Conservation (phyloP, 2,888 invertebrate species). For the Lepidocyrtoides sp. region DNA sequence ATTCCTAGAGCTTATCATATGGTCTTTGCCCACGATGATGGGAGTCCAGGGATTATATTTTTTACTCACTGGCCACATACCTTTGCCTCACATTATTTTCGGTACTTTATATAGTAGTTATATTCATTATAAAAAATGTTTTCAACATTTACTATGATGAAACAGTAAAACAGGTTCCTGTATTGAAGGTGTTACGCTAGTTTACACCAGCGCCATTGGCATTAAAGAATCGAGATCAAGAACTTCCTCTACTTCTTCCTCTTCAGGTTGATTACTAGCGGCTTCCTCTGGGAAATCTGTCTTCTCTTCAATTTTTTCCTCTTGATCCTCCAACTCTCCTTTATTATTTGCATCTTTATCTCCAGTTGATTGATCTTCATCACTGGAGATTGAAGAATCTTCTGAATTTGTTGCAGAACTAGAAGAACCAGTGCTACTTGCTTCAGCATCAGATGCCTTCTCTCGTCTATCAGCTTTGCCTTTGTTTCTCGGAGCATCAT, state of each 20-base stretch:
- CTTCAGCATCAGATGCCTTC: conserved; percentile 37
- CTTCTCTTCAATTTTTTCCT: conserved; percentile 73
- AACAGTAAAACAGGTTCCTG: too few relatives aligned
- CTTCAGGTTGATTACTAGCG: conserved; percentile 74
- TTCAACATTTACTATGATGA: too few relatives aligned
- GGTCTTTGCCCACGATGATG: conserved; percentile 68
- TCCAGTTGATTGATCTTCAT: conserved; percentile 74
- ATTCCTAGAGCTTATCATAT: conserved; percentile 65
- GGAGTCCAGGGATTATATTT: conserved; percentile 68
- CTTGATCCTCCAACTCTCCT: conserved; percentile 65
- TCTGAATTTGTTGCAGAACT: conserved; percentile 67
- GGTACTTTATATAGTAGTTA: conserved; percentile 30
- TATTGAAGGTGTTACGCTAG: conserved; percentile 25
- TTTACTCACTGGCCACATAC: conserved; percentile 46
- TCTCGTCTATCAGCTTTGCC: conserved; percentile 30
- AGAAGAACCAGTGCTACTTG: conserved; percentile 71
- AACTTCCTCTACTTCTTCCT: conserved; percentile 88
- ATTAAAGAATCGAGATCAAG: conserved; percentile 86
- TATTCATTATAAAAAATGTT: background rate
- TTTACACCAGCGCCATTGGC: conserved; percentile 87
- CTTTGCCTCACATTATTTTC: conserved; percentile 51
- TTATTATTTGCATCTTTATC: conserved; percentile 30
- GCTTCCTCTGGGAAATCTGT: conserved; percentile 50
- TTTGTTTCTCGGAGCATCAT: background rate
- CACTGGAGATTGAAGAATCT: conserved; percentile 76